Evolutionary conservation across 2,113 vertebrate genomes (phyloP).

Genomic region (Accipiter virgatus): DNA sequence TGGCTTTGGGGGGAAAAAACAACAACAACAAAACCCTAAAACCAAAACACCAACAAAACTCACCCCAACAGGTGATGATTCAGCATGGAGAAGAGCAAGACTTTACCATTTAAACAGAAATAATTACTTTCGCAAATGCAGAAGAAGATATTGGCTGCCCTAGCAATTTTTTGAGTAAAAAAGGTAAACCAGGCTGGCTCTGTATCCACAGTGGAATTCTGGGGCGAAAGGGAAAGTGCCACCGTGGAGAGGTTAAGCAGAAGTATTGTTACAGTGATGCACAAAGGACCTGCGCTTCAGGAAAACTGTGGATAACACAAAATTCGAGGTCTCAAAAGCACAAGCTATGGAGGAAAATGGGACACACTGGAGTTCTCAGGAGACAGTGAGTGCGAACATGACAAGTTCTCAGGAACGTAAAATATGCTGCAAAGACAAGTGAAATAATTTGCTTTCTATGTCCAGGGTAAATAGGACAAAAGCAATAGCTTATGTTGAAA

Average conservation of each 20-base stretch:
- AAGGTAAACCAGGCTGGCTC: background rate
- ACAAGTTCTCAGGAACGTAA: background rate
- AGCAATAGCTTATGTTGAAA: background rate
- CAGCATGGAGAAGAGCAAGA: background rate
- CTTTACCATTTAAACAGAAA: background rate
- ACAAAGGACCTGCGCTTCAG: background rate
- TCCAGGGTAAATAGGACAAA: background rate
- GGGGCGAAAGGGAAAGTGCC: background rate
- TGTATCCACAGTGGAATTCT: background rate
- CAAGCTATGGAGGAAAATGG: background rate
- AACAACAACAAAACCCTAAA: fast-evolving
- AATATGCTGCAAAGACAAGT: background rate
- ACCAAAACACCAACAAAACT: background rate
- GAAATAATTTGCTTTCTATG: background rate
- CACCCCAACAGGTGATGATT: background rate
- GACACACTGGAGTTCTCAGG: background rate
- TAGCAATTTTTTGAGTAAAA: background rate
- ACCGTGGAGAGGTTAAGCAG: background rate
- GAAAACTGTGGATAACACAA: background rate
- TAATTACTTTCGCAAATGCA: background rate
- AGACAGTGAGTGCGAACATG: background rate
- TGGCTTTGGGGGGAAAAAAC: fast-evolving
- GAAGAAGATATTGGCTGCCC: background rate
- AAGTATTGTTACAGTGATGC: background rate
- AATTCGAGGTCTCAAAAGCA: background rate